Conservation (phyloP, 2,797 vertebrate species). For the Etheostoma nigrum region DNA sequence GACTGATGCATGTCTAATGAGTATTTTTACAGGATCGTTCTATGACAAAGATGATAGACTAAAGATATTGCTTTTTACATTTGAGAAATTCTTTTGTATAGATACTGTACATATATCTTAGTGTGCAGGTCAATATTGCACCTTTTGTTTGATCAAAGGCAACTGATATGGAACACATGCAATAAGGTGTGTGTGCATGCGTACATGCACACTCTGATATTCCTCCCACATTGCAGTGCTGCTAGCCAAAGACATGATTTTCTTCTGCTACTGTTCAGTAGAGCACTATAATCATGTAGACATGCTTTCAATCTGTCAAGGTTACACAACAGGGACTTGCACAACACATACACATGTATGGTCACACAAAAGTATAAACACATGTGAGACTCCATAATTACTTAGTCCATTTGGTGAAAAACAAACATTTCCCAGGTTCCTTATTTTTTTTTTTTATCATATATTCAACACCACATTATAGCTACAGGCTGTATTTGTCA, state of each 20-base stretch:
- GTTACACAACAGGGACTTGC: constrained; percentile 54
- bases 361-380: constrained; percentile 32
- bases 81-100: not conserved
- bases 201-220: constrained; percentile 20
- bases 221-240: constrained; percentile 51
- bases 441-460: constrained; percentile 10
- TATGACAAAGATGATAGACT: not conserved
- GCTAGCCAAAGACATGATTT: constrained; percentile 49
- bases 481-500: constrained; percentile 11
- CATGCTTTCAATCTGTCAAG: constrained; percentile 71
- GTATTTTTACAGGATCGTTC: constrained; percentile 8
- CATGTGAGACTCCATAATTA: constrained; percentile 21
- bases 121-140: constrained; percentile 27
- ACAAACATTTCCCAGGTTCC: constrained; percentile 35
- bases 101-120: constrained; percentile 12
- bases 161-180: constrained; percentile 38
- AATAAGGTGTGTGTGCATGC: constrained; percentile 18
- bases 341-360: constrained; percentile 26
- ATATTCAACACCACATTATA: constrained; percentile 24
- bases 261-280: constrained; percentile 36
- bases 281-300: constrained; percentile 39
- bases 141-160: constrained; percentile 55
- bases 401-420: constrained; percentile 38
- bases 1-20: not conserved
- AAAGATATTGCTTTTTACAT: not conserved